A percentile compares a stretch with the other conserved stretches of the same genome.
These are phyloP conservation scores for Anastrepha ludens DNA, from an alignment of 1,140 invertebrate species.

Conservation along the genomic window DNA sequence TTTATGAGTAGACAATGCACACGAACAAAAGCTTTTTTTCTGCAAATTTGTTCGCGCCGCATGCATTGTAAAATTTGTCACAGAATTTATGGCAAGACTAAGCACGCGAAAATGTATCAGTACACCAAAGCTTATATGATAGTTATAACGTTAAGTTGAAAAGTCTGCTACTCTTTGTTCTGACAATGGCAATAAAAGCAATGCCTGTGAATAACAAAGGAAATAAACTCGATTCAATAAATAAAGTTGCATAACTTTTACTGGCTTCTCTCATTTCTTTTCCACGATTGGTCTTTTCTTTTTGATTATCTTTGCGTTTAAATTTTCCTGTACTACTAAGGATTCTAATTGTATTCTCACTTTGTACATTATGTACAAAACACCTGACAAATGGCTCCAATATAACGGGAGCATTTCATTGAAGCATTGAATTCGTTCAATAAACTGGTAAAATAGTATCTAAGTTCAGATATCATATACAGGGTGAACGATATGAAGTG, in stretches of 20 bases:
- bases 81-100: too few species aligned
- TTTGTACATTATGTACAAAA: neutral
- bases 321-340: neutral
- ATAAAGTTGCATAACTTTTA: neutral
- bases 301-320: neutral
- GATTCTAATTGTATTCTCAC: constrained; percentile 11
- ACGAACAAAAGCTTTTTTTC: too few species aligned
- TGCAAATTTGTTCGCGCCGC: too few species aligned
- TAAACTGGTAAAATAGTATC: too few species aligned
- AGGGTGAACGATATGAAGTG: too few species aligned
- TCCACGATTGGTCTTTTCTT: neutral
- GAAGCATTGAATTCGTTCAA: neutral
- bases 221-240: constrained; percentile 33
- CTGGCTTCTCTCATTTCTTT: neutral
- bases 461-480: too few species aligned
- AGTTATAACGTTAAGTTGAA: too few species aligned
- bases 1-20: too few species aligned
- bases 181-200: neutral
- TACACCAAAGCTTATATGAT: too few species aligned
- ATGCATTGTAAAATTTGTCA: too few species aligned
- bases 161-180: too few species aligned
- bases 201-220: neutral
- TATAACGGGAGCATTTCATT: neutral
- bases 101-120: too few species aligned
- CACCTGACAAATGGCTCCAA: neutral